Percentiles rank a stretch among this genome's conserved stretches.
Evolutionary conservation across 2,888 invertebrate genomes (phyloP).

Genomic region (Dyspetes luteomarginatus): DNA sequence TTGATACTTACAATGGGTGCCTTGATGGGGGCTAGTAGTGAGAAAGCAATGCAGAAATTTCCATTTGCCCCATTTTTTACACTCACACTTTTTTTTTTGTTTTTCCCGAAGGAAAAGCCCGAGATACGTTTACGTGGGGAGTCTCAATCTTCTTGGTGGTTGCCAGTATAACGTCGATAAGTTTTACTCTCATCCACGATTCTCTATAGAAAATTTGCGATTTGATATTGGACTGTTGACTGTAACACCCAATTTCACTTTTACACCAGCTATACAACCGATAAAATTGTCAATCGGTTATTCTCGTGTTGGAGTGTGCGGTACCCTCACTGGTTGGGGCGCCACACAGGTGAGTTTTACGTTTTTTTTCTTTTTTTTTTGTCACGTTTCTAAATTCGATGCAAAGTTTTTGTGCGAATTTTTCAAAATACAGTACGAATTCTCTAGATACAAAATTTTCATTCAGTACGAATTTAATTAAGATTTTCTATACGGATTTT

Average conservation of each 20-base stretch:
- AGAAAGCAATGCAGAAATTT: too few species aligned
- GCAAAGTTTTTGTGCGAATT: too few species aligned
- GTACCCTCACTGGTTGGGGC: conserved; percentile 64
- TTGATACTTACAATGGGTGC: too few species aligned
- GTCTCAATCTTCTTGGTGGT: conserved; percentile 45
- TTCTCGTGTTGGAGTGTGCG: conserved; percentile 31
- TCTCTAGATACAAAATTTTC: too few species aligned
- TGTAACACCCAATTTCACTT: conserved; percentile 42
- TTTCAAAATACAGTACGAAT: too few species aligned
- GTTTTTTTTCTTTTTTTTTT: neutral
- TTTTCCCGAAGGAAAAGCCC: conserved; percentile 5
- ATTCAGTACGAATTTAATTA: too few species aligned
- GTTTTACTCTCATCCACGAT: conserved; percentile 47
- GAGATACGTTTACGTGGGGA: conserved; percentile 57
- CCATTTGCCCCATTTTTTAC: neutral
- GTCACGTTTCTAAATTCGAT: too few species aligned
- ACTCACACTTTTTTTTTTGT: neutral
- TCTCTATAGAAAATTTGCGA: neutral
- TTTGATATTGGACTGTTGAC: conserved; percentile 54
- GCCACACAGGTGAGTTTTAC: conserved; percentile 42
- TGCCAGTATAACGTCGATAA: conserved; percentile 52
- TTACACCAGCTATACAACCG: conserved; percentile 60
- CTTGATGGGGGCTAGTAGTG: too few species aligned
- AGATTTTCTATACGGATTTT: too few species aligned
- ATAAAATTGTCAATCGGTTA: conserved; percentile 25